phyloP scores from a whole-genome alignment of 2,797 vertebrate genomes.

The Molothrus aeneus region DNA sequence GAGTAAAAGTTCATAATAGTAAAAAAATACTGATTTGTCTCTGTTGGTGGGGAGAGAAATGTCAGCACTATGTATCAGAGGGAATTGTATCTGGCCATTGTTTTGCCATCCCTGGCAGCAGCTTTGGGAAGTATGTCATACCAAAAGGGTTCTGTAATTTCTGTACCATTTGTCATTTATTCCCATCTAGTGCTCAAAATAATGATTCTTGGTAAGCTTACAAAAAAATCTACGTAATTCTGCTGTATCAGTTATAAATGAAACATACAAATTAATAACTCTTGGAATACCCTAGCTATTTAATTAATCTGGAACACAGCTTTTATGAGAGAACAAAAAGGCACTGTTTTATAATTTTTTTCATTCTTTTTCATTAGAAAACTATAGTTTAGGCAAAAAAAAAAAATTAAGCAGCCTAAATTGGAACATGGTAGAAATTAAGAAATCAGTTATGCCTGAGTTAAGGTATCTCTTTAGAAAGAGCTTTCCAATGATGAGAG shows the following conservation, averaged over 20 bases:
- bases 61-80: neutral
- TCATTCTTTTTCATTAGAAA: neutral
- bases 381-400: neutral
- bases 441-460: neutral
- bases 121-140: neutral
- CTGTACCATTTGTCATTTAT: neutral
- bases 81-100: neutral
- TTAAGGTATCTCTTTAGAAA: neutral
- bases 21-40: neutral
- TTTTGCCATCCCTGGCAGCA: neutral
- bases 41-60: neutral
- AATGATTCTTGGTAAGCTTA: neutral
- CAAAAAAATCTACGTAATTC: slow-evolving; percentile 18
- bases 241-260: slow-evolving; percentile 29
- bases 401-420: neutral
- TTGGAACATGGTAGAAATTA: neutral
- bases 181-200: neutral
- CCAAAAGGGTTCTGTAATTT: neutral
- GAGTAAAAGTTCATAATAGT: neutral
- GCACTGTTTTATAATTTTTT: neutral
- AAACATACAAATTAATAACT: slow-evolving; percentile 14
- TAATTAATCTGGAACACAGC: slow-evolving; percentile 40
- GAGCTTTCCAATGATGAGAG: neutral
- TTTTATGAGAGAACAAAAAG: slow-evolving; percentile 7
- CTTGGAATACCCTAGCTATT: slow-evolving; percentile 6